Base-by-base conservation (phyloP, 2,888 invertebrate genomes). In the Himalopsyche anomala region DNA sequence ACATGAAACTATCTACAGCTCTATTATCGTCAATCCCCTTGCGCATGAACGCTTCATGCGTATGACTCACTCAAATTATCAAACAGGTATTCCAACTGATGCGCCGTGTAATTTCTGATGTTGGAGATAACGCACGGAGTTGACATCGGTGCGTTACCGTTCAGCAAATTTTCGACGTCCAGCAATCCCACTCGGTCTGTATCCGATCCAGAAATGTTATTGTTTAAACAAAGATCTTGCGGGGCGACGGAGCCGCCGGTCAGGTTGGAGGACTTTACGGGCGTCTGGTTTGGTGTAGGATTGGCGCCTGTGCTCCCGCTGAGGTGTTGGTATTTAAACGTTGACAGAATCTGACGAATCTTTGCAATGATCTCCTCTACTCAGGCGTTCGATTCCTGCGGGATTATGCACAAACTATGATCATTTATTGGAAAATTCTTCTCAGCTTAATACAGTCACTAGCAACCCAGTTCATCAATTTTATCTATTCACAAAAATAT, bases 341-440 rank as follows among this genome's bases (percentile, higher is more conserved):
- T 95, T 92, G 95, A 94, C 93, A 96, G 94, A 94, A 95, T 95
- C 94, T 95, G 94, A 93, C 95, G 95, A 94, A 96, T 95, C 94
- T 95, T 96, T 95, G 95, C 95, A 95, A 95, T 95, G 94, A 96
- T 96, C 95, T 95, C 95, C 95, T 96, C 95, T 94, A 96, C 96
- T 96, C 96, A 96, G 96, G 96, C 96, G 94, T 96, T 96, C 93
- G 96, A 96, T 94, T 96, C 96, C 96, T 96, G 93, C 90, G 94
- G 88, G 87, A 88, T 86, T 84, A 87, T 88, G 81, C 82, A 88
- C 87, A 85, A 88, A 88, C 87, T 87, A 87, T 83, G 87, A 88
- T 89, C 84, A 89, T 88, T 89, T 89, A 89, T 89, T 89, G 88
- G 87, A 85, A 89, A 88, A 88, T 86, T 88, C 87, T 84, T 82